Conservation (phyloP, 2,888 invertebrate species). For the Arctia plantaginis region DNA sequence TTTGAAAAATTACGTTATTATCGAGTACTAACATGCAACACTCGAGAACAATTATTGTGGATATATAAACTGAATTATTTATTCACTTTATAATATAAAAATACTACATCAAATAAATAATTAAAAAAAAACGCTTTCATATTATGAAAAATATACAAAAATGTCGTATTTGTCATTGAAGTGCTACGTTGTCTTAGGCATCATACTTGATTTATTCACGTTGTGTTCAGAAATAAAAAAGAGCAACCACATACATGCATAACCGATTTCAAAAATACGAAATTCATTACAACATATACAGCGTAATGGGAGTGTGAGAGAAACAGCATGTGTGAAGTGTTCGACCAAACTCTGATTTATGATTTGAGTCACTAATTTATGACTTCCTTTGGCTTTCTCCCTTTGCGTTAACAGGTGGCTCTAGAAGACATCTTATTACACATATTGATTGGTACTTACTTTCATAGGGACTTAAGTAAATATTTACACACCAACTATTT, state of each 20-base stretch:
- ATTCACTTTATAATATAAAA: too few relatives aligned
- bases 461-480: neutral
- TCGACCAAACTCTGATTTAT: constrained; percentile 4
- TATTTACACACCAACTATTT: neutral
- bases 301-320: neutral
- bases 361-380: constrained; percentile 8
- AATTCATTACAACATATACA: neutral
- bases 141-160: too few relatives aligned
- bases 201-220: neutral
- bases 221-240: neutral
- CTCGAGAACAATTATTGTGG: too few relatives aligned
- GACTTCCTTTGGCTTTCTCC: neutral
- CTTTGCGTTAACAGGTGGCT: neutral
- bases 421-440: constrained; percentile 3
- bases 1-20: too few relatives aligned
- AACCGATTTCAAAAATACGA: neutral
- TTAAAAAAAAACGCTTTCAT: too few relatives aligned
- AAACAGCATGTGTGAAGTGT: neutral
- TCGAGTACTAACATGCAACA: too few relatives aligned
- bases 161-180: too few relatives aligned
- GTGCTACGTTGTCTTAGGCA: too few relatives aligned
- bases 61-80: too few relatives aligned
- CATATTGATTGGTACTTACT: neutral
- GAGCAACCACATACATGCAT: neutral
- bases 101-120: too few relatives aligned